Conservation (phyloP, 2,888 invertebrate genomes). For the Rhagonycha lutea region DNA sequence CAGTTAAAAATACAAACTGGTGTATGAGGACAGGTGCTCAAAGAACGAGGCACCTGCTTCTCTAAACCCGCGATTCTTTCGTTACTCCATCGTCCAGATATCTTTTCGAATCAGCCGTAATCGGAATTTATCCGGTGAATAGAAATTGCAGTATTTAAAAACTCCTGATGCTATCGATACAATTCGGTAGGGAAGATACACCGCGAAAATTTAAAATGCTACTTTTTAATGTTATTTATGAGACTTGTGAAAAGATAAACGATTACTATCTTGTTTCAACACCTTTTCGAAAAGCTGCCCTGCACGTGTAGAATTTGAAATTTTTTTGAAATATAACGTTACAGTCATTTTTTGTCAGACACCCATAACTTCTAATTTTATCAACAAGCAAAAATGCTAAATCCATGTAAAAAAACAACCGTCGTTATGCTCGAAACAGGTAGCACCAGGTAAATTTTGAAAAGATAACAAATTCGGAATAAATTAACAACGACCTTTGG, state of each 20-base stretch:
- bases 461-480: neutral
- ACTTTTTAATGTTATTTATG: slow-evolving; percentile 10
- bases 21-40: slow-evolving; percentile 39
- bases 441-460: neutral
- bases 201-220: slow-evolving; percentile 3
- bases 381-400: neutral
- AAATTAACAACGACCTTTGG: neutral
- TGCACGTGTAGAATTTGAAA: neutral
- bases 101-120: neutral
- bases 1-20: slow-evolving; percentile 43
- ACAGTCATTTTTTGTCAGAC: neutral
- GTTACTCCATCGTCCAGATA: slow-evolving; percentile 2
- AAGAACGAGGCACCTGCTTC: slow-evolving; percentile 40
- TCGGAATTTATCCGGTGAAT: slow-evolving; percentile 27
- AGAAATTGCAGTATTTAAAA: slow-evolving; percentile 37
- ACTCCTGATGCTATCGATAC: slow-evolving; percentile 14
- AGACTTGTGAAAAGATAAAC: neutral
- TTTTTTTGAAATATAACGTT: neutral
- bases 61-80: slow-evolving; percentile 15
- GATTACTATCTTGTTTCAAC: slow-evolving; percentile 12
- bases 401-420: neutral
- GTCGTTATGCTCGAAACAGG: neutral
- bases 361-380: neutral
- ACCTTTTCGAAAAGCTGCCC: slow-evolving; percentile 4
- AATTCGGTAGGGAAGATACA: neutral